Evolutionary conservation across 2,113 vertebrate genomes (phyloP).

Genomic region (Oncorhynchus kisutch): DNA sequence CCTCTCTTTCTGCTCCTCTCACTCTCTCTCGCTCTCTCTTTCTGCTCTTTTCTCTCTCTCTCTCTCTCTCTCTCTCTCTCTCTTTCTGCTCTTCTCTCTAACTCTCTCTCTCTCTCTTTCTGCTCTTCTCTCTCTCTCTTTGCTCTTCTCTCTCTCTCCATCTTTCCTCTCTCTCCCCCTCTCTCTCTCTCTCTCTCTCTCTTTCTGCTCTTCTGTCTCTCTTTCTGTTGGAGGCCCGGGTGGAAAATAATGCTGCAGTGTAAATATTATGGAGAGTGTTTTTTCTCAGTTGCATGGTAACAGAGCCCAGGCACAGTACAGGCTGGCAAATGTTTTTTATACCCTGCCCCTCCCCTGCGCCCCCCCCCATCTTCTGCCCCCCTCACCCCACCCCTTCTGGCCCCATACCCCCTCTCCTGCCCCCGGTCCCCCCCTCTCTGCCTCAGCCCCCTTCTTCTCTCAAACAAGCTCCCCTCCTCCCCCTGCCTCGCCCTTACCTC

Average conservation of each 20-base stretch:
- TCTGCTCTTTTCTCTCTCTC: too few species aligned
- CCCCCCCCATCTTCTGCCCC: conserved; percentile 17
- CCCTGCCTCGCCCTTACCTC: too few species aligned
- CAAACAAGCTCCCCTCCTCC: too few species aligned
- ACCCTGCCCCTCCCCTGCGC: conserved; percentile 57
- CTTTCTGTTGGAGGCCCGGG: conserved; percentile 56
- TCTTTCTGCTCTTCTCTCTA: too few species aligned
- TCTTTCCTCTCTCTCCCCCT: background rate
- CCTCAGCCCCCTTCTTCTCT: background rate
- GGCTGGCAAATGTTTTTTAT: conserved; percentile 27
- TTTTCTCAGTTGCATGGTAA: conserved; percentile 73
- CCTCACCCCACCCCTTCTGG: conserved; percentile 3
- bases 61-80: too few species aligned
- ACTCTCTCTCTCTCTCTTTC: background rate
- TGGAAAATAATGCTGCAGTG: conserved; percentile 72
- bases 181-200: conserved; percentile 24
- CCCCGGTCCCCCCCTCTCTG: background rate
- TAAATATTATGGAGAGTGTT: conserved; percentile 78
- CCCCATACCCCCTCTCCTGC: background rate
- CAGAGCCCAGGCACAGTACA: conserved; percentile 54
- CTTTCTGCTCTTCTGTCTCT: conserved; percentile 28
- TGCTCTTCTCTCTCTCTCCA: conserved; percentile 1
- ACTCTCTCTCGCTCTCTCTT: too few species aligned
- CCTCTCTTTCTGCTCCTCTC: too few species aligned
- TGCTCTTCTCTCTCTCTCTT: background rate